Conservation (phyloP, 2,113 vertebrate species). For the Microcebus jonahi region DNA sequence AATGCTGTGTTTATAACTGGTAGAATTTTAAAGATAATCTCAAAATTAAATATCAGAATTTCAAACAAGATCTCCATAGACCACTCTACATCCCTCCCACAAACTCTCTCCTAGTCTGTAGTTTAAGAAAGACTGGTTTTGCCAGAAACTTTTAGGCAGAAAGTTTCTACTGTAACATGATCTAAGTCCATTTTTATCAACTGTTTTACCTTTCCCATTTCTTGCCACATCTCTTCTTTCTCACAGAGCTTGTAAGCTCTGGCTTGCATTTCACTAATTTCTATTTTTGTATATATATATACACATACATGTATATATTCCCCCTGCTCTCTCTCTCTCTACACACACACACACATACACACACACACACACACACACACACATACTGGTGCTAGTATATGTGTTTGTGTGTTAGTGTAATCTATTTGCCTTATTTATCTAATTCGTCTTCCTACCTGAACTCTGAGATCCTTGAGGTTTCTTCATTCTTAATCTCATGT, state of each 20-base stretch:
- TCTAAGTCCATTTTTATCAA: not conserved
- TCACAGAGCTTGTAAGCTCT: not conserved
- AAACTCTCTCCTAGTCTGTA: not conserved
- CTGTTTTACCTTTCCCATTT: not conserved
- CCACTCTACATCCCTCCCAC: not conserved
- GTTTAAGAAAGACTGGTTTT: not conserved
- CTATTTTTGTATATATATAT: not conserved
- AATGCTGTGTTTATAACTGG: not conserved
- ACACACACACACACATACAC: too few species aligned
- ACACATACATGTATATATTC: not conserved
- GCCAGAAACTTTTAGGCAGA: not conserved
- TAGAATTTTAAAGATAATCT: slow-evolving; percentile 18
- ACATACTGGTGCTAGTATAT: not conserved
- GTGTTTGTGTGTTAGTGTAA: not conserved
- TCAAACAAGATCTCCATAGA: not conserved
- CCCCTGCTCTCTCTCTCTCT: too few species aligned
- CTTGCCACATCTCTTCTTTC: not conserved
- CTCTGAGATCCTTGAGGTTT: not conserved
- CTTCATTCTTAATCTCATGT: slow-evolving; percentile 13
- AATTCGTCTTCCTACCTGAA: not conserved
- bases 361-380: not conserved
- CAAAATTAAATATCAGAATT: not conserved
- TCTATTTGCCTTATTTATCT: slow-evolving; percentile 1
- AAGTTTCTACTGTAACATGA: not conserved
- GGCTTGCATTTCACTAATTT: slow-evolving; percentile 9